Conservation (phyloP, 92 coral and sea anemone species). For the Porites evermanni region DNA sequence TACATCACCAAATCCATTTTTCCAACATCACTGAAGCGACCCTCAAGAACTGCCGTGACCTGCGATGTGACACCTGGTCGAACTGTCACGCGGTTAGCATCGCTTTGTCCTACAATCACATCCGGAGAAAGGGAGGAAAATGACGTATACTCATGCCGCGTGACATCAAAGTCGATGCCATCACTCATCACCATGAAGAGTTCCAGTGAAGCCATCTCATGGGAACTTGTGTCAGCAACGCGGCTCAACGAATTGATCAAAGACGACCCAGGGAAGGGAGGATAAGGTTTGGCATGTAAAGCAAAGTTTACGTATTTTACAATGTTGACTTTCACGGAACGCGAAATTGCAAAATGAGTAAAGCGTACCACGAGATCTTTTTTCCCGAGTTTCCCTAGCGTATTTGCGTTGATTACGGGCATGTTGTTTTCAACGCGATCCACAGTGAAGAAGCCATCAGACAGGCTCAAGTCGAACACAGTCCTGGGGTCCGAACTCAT, state of each 20-base stretch:
- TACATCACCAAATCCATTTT: not conserved
- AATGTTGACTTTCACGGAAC: constrained; percentile 35
- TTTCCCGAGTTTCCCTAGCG: constrained; percentile 31
- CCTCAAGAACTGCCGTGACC: constrained; percentile 20
- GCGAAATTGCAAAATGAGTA: constrained; percentile 43
- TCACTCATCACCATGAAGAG: constrained; percentile 62
- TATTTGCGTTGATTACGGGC: constrained; percentile 47
- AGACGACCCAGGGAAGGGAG: constrained; percentile 54
- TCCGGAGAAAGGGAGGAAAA: constrained; percentile 44
- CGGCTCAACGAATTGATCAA: constrained; percentile 25
- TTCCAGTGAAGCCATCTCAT: constrained; percentile 60
- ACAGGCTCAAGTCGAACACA: constrained; percentile 40
- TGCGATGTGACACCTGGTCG: constrained; percentile 21
- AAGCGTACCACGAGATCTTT: constrained; percentile 51
- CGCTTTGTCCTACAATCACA: constrained; percentile 50
- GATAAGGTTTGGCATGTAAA: constrained; percentile 55
- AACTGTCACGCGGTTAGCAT: constrained; percentile 55
- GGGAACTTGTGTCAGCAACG: constrained; percentile 27
- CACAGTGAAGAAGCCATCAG: constrained; percentile 48
- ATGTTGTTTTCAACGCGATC: constrained; percentile 43
- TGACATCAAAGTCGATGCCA: constrained; percentile 34
- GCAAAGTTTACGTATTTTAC: constrained; percentile 38
- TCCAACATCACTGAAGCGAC: constrained; percentile 33
- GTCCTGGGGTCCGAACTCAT: constrained; percentile 65
- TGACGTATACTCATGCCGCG: constrained; percentile 41